Conservation (phyloP, 2,797 vertebrate genomes). For the Leptodactylus fallax region DNA sequence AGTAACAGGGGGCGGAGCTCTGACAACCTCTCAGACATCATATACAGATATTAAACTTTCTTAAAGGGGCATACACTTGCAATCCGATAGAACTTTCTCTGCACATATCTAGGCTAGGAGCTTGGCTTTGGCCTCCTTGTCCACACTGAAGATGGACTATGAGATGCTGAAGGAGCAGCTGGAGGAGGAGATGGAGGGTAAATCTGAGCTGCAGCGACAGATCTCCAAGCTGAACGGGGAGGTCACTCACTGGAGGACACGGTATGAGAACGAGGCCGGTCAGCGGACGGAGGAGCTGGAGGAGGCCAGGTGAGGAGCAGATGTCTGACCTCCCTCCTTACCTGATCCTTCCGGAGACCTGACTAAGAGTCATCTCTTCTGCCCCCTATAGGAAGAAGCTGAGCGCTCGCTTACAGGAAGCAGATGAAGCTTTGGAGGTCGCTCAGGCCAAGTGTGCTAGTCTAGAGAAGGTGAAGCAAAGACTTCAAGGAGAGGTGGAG, state of each 20-base stretch:
- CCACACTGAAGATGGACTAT: conserved; percentile 74
- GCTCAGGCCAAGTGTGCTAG: conserved; percentile 82
- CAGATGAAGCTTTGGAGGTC: conserved; percentile 80
- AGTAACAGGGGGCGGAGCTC: too few relatives aligned
- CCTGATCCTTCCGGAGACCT: background rate
- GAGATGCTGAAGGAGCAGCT: conserved; percentile 83
- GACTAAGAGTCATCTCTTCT: background rate
- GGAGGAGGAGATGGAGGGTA: conserved; percentile 87
- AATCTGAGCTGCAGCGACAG: conserved; percentile 83
- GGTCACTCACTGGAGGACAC: conserved; percentile 80
- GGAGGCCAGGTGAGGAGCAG: conserved; percentile 76
- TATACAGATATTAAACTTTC: too few relatives aligned
- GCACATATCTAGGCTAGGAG: conserved; percentile 71
- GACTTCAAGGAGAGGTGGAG: conserved; percentile 82
- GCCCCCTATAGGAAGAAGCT: conserved; percentile 78
- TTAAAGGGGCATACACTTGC: background rate
- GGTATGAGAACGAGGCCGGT: conserved; percentile 79
- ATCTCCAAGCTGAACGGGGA: conserved; percentile 85
- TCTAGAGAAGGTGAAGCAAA: conserved; percentile 83
- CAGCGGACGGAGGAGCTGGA: conserved; percentile 82
- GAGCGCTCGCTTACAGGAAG: conserved; percentile 78
- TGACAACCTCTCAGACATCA: background rate
- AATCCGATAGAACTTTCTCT: background rate
- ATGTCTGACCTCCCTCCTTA: background rate
- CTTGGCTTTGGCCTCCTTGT: conserved; percentile 69